phyloP scores from a whole-genome alignment of 1,140 invertebrate genomes.

The Hyles vespertilio region DNA sequence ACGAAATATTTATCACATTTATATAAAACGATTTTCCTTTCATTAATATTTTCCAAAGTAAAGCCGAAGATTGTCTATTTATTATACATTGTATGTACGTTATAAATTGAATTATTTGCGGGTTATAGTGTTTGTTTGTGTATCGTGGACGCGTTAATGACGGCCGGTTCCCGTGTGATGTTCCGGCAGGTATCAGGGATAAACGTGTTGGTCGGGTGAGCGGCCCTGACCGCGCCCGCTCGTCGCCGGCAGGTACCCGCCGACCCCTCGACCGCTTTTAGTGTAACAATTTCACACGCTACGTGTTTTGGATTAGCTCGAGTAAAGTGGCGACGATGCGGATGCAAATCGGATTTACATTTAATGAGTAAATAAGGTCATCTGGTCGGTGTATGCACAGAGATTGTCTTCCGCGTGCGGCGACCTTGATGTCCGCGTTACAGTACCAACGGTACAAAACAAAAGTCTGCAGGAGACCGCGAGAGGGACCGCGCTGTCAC shows the following conservation, averaged over 20 bases:
- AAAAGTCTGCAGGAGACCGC: not conserved
- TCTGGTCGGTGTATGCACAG: conserved; percentile 41
- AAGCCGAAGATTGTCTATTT: too few species aligned
- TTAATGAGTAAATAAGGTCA: conserved; percentile 43
- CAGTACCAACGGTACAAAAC: conserved; percentile 13
- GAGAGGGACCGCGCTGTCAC: conserved; percentile 14
- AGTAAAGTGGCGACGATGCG: conserved; percentile 12
- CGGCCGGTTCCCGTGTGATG: conserved; percentile 55
- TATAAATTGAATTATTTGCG: too few species aligned
- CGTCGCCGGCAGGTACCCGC: conserved; percentile 46
- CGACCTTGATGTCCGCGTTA: conserved; percentile 39
- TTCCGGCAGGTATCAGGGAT: conserved; percentile 48
- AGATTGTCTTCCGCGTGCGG: conserved; percentile 70
- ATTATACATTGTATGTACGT: too few species aligned
- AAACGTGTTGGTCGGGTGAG: conserved; percentile 41
- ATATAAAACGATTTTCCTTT: too few species aligned
- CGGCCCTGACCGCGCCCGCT: conserved; percentile 36
- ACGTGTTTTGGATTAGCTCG: conserved; percentile 24
- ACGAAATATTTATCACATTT: too few species aligned
- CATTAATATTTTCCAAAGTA: too few species aligned
- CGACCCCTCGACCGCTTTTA: conserved; percentile 33
- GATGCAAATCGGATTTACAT: conserved; percentile 30
- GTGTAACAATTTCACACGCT: conserved; percentile 38
- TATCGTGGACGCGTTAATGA: too few species aligned
- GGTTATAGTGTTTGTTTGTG: too few species aligned